Evolutionary conservation across 2,888 invertebrate genomes (phyloP).

Genomic region (Syrphus vitripennis): DNA sequence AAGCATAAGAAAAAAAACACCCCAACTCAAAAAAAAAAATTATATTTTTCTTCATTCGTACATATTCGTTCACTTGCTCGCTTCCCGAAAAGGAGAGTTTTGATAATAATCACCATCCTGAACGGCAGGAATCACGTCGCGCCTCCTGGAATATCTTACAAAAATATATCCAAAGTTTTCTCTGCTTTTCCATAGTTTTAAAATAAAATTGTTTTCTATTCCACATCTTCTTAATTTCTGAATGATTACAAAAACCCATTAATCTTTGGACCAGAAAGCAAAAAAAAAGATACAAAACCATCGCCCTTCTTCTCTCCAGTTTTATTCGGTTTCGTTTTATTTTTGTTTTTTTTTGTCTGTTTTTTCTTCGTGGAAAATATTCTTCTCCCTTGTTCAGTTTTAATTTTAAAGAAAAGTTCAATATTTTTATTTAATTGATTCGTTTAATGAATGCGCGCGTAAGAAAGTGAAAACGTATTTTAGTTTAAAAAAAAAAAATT

Average conservation of each 20-base stretch:
- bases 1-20: constrained; percentile 31
- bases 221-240: neutral
- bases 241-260: neutral
- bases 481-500: neutral
- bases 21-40: constrained; percentile 29
- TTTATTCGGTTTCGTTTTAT: constrained; percentile 40
- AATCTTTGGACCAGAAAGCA: constrained; percentile 13
- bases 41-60: constrained; percentile 49
- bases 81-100: constrained; percentile 64
- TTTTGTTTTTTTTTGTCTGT: neutral
- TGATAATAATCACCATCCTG: constrained; percentile 52
- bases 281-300: constrained; percentile 1
- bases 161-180: constrained; percentile 2
- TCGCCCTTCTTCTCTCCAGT: constrained; percentile 44
- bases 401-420: neutral
- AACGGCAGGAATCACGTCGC: constrained; percentile 51
- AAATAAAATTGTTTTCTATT: neutral
- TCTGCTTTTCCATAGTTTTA: neutral
- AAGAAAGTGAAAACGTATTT: constrained; percentile 45
- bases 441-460: constrained; percentile 28
- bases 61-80: constrained; percentile 57
- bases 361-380: constrained; percentile 46
- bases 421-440: constrained; percentile 13
- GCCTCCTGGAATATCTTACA: constrained; percentile 16
- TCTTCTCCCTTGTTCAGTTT: neutral